phyloP scores from a whole-genome alignment of 2,888 invertebrate species.

The Dynastes grantii region DNA sequence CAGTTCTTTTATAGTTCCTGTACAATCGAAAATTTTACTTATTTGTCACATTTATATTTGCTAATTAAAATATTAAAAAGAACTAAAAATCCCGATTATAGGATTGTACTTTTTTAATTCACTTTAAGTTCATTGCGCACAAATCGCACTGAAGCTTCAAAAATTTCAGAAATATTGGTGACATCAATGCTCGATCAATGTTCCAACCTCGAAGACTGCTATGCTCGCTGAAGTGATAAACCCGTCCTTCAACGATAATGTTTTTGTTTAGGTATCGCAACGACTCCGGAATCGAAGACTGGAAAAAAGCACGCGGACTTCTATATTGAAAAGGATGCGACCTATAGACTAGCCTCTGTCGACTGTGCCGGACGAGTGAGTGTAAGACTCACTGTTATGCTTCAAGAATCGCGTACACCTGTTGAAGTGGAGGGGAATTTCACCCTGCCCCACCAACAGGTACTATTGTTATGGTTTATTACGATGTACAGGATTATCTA shows the following conservation, averaged over 20 bases:
- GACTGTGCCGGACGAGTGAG: conserved; percentile 72
- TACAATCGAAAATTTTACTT: background rate
- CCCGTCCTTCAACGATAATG: conserved; percentile 37
- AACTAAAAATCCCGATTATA: conserved; percentile 19
- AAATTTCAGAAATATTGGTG: conserved; percentile 23
- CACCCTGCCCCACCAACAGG: conserved; percentile 66
- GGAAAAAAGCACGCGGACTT: conserved; percentile 58
- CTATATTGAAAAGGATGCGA: conserved; percentile 59
- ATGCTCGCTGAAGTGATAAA: conserved; percentile 53
- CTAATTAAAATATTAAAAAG: background rate
- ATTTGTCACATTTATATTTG: conserved; percentile 28
- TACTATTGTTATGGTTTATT: conserved; percentile 65
- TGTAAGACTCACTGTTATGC: conserved; percentile 70
- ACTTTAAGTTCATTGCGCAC: conserved; percentile 43
- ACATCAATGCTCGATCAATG: conserved; percentile 26
- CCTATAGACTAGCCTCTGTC: conserved; percentile 66
- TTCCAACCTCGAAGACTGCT: conserved; percentile 44
- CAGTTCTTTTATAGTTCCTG: background rate
- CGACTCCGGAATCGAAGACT: conserved; percentile 41
- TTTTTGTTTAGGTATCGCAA: conserved; percentile 34
- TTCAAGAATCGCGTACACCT: conserved; percentile 71
- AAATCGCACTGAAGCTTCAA: conserved; percentile 55
- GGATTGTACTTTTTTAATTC: conserved; percentile 19
- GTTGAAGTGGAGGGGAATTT: conserved; percentile 67
- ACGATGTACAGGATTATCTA: conserved; percentile 53